phyloP scores from a whole-genome alignment of 2,113 vertebrate species.

The Sterrhoptilus dennistouni region DNA sequence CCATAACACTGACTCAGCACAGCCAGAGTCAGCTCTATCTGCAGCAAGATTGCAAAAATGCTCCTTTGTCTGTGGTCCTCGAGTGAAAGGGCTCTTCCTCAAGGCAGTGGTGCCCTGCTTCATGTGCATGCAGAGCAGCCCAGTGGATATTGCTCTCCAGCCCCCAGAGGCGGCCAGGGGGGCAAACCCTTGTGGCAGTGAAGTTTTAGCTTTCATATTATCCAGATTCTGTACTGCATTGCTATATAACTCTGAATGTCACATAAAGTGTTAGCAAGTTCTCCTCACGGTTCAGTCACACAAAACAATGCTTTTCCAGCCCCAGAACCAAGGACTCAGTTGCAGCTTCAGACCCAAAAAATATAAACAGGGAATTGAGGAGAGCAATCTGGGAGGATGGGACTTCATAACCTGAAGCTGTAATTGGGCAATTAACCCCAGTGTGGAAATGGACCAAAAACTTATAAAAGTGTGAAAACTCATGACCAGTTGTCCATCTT shows the following conservation, averaged over 20 bases:
- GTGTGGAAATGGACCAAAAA: background rate
- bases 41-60: background rate
- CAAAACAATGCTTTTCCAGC: background rate
- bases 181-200: background rate
- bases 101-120: background rate
- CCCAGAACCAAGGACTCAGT: background rate
- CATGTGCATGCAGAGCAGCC: rapidly evolving
- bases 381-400: background rate
- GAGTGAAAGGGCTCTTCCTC: background rate
- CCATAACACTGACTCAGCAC: background rate
- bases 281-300: background rate
- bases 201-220: background rate
- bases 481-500: background rate
- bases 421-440: background rate
- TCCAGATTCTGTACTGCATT: background rate
- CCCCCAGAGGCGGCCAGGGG: background rate
- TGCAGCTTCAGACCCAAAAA: background rate
- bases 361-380: background rate
- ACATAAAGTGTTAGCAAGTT: background rate
- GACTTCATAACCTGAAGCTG: background rate
- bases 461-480: background rate
- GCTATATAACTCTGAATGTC: background rate
- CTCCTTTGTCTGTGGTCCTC: background rate
- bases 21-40: background rate
- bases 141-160: rapidly evolving